Evolutionary conservation across 2,888 invertebrate genomes (phyloP).

Genomic region (Ophion obscuratus): DNA sequence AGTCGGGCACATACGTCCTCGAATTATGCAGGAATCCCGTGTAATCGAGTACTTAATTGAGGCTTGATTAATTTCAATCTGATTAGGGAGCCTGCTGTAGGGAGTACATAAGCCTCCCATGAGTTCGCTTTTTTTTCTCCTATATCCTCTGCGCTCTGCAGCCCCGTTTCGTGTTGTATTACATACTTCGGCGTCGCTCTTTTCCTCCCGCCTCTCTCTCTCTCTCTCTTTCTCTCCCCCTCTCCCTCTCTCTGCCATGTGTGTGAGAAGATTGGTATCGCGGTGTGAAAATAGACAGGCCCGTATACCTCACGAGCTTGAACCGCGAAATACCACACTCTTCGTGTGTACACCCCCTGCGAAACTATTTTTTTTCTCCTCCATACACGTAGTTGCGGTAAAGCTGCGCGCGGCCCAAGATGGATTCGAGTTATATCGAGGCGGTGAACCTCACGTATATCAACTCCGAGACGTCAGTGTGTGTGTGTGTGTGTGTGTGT

Average conservation of each 20-base stretch:
- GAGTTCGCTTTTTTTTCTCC: slow-evolving; percentile 44
- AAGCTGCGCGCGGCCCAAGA: background rate
- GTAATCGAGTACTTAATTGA: slow-evolving; percentile 73
- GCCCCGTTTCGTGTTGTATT: slow-evolving; percentile 26
- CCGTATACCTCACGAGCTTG: slow-evolving; percentile 4
- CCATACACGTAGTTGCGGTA: background rate
- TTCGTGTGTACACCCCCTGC: slow-evolving; percentile 26
- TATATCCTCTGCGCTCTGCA: slow-evolving; percentile 9
- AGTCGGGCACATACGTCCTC: slow-evolving; percentile 29
- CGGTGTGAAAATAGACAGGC: slow-evolving; percentile 65
- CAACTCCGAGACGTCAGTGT: background rate
- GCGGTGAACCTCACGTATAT: background rate
- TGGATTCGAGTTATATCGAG: slow-evolving; percentile 28
- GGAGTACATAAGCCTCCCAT: slow-evolving; percentile 54
- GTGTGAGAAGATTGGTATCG: slow-evolving; percentile 67
- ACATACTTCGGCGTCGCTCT: slow-evolving; percentile 19
- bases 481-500: no score
- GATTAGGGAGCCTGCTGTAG: slow-evolving; percentile 60
- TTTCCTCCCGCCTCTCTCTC: background rate
- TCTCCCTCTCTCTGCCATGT: slow-evolving; percentile 21
- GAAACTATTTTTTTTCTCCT: slow-evolving; percentile 17
- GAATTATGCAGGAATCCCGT: slow-evolving; percentile 72
- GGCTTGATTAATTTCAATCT: slow-evolving; percentile 72
- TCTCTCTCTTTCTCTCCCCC: slow-evolving; percentile 1
- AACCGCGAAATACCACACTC: slow-evolving; percentile 54